These are phyloP conservation scores for Steatornis caripensis DNA, from an alignment of 2,113 vertebrate species.

Conservation along the genomic window DNA sequence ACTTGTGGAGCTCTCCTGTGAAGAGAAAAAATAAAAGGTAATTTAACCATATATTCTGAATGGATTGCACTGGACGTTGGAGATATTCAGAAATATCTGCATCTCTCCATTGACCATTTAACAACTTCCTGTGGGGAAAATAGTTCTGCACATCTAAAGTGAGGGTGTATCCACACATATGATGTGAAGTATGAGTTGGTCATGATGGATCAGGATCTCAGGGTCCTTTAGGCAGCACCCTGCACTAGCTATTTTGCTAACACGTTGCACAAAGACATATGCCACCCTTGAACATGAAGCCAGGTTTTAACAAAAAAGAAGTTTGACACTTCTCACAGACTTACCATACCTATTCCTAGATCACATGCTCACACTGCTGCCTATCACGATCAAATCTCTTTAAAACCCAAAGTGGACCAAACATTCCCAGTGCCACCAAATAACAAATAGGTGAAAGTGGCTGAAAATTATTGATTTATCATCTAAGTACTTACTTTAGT, in stretches of 20 bases:
- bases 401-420: background rate
- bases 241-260: background rate
- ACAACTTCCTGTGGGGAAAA: background rate
- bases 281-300: background rate
- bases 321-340: background rate
- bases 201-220: background rate
- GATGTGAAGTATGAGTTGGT: background rate
- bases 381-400: background rate
- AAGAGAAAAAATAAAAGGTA: background rate
- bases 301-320: background rate
- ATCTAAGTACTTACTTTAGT: background rate
- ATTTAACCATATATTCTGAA: background rate
- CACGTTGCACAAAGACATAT: fast-evolving
- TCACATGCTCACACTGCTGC: background rate
- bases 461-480: background rate
- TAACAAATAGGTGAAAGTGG: background rate
- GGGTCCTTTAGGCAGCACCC: background rate
- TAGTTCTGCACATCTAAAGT: background rate
- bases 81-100: background rate
- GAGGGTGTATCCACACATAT: no score
- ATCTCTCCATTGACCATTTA: background rate
- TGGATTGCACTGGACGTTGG: fast-evolving
- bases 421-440: background rate
- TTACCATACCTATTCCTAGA: background rate
- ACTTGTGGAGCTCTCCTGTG: background rate